Percentiles rank a stretch among this genome's conserved stretches.
phyloP scores from a whole-genome alignment of 2,888 invertebrate genomes.

The Horisme vitalbata region DNA sequence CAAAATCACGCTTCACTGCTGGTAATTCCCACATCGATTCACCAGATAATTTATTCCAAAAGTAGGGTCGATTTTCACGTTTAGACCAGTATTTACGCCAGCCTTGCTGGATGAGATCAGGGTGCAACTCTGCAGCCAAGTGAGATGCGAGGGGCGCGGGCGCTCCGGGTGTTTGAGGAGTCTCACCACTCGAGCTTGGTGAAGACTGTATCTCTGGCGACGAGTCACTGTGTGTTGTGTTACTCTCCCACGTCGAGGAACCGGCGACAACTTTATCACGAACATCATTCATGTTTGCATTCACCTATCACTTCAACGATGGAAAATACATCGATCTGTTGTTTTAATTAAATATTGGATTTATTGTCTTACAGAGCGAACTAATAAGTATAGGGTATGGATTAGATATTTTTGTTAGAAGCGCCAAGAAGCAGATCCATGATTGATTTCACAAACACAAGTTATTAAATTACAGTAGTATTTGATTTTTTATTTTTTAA shows the following conservation, averaged over 20 bases:
- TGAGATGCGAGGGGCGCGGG: constrained; percentile 79
- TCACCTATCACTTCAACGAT: constrained; percentile 31
- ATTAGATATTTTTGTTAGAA: constrained; percentile 55
- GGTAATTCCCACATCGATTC: constrained; percentile 99
- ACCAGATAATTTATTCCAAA: constrained; percentile 97
- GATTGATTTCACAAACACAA: constrained; percentile 48
- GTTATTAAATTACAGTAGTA: constrained; percentile 32
- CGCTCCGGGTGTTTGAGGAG: constrained; percentile 83
- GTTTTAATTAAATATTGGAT: constrained; percentile 14
- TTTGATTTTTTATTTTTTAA: no score
- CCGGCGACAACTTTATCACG: constrained; percentile 79
- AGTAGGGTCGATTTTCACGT: constrained; percentile 96
- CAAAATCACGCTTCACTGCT: constrained; percentile 90
- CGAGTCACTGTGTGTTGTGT: constrained; percentile 64
- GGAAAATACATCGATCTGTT: constrained; percentile 18
- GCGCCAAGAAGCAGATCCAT: constrained; percentile 58
- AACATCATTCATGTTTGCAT: constrained; percentile 76
- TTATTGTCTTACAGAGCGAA: constrained; percentile 37
- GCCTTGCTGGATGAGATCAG: constrained; percentile 88
- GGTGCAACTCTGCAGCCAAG: constrained; percentile 73
- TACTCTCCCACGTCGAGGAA: constrained; percentile 73
- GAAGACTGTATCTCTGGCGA: constrained; percentile 74
- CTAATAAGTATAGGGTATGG: constrained; percentile 56
- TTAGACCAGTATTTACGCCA: constrained; percentile 99
- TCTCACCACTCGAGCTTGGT: constrained; percentile 69